Percentiles rank a stretch among this genome's conserved stretches.
These are phyloP conservation scores for Balaeniceps rex DNA, from an alignment of 2,113 vertebrate species.

Conservation along the genomic window DNA sequence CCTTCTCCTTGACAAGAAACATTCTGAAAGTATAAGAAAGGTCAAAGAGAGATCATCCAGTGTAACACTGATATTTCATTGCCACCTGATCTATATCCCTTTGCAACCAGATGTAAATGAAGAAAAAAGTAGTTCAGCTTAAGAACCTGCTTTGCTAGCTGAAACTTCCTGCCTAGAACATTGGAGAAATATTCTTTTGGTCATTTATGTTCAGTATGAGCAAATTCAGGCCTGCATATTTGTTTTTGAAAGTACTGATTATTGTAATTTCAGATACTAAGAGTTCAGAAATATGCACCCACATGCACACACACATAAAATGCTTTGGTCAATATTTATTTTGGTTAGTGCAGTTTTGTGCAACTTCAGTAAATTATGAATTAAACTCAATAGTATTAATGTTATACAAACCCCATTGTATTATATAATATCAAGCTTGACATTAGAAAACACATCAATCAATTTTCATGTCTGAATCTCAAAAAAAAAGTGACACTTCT, in stretches of 20 bases:
- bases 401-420: not conserved
- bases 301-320: not conserved
- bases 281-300: not conserved
- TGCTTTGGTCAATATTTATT: not conserved
- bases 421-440: not conserved
- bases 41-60: not conserved
- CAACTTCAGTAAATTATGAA: not conserved
- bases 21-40: not conserved
- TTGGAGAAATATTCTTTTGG: not conserved
- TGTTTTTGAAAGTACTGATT: not conserved
- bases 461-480: not conserved
- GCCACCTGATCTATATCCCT: not conserved
- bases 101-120: not conserved
- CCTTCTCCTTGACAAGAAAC: not conserved
- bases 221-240: not conserved
- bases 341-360: not conserved
- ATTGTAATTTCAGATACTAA: not conserved
- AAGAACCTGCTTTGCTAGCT: not conserved
- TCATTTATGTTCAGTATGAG: not conserved
- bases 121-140: not conserved
- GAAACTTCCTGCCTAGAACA: not conserved
- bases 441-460: not conserved
- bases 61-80: not conserved
- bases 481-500: not conserved
- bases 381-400: not conserved